phyloP scores from a whole-genome alignment of 2,797 vertebrate genomes.

The Microctenopoma lineatum region DNA sequence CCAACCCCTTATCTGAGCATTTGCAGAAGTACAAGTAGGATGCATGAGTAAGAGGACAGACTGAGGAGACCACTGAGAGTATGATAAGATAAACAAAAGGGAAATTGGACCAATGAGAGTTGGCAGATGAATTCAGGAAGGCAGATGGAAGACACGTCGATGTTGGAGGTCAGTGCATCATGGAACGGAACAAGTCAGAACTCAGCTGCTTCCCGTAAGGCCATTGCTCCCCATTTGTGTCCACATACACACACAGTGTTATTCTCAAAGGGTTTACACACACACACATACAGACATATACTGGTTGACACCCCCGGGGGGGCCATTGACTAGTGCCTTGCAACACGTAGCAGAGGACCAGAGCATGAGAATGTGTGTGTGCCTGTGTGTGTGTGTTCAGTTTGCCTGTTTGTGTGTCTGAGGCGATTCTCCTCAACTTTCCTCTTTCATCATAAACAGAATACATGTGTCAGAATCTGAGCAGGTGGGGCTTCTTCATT shows the following conservation, averaged over 20 bases:
- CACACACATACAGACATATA: conserved; percentile 35
- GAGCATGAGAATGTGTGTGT: conserved; percentile 81
- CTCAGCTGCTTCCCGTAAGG: conserved; percentile 67
- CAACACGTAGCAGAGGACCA: conserved; percentile 74
- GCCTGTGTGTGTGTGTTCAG: conserved; percentile 15
- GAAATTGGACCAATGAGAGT: conserved; percentile 3
- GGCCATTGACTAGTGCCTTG: conserved; percentile 61
- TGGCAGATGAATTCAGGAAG: conserved; percentile 10
- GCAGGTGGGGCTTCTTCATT: background rate
- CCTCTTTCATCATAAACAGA: background rate
- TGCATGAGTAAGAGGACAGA: background rate
- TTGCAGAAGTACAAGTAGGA: background rate
- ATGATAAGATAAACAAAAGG: conserved; percentile 23
- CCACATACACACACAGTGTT: conserved; percentile 41
- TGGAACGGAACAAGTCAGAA: conserved; percentile 69
- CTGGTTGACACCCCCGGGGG: conserved; percentile 44
- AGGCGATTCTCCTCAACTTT: conserved; percentile 1
- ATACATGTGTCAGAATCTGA: background rate
- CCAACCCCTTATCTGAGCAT: background rate
- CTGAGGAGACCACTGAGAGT: conserved; percentile 1
- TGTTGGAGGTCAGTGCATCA: conserved; percentile 40
- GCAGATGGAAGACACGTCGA: conserved; percentile 21
- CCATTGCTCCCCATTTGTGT: conserved; percentile 62
- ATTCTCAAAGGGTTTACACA: conserved; percentile 45
- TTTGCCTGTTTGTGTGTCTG: conserved; percentile 9